Base-by-base conservation (phyloP, 2,797 vertebrate species). In the Australoheros facetus region DNA sequence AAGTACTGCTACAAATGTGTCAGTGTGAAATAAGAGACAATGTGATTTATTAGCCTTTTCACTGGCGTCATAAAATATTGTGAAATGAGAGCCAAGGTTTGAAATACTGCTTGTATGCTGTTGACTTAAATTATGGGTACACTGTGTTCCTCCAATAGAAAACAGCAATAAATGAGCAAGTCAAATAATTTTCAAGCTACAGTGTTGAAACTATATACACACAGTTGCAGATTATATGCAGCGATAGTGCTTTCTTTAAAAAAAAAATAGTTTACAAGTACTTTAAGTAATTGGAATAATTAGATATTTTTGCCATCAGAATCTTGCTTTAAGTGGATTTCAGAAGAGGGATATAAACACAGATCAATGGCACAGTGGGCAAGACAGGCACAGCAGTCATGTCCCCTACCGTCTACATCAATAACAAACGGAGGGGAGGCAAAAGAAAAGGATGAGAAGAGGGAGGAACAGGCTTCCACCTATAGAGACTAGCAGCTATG, bases 351-450 rank as follows among this genome's bases (percentile, higher is more conserved):
- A 77, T 87, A 58, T 75, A 78, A 87, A 86, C 75, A 75, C 34
- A 64, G 78, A 93, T 91, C 88, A 83, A 86, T 89, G 51, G 57
- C 60, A 26, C 91, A 83, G 87, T 83, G 78, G 85, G 85, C 28
- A 71, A 74, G 56, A 77, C 72, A 82, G 71, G 51, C 75, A 64
- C 73, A 87, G 87, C 78, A 78, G 80, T 37, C 75, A 30, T 21
- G 77, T 85, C 60, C 78, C 78, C 80, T 26, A 69, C 81, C 8
- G 60, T 77, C 76, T 74, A 55, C 79, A 71, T 89, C 71, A 1
- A 92, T 82, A 83, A 71, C 58, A 81, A 78, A 79, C 42, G 70
- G 71, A 70, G 73, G 45, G 48, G 72, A 71, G 51, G 64, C 21
- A 66, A 73, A 58, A 69, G 51, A 81, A 62, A 56, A 64, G 39